Percentiles rank a stretch among this genome's conserved stretches.
These are phyloP conservation scores for Helogale parvula DNA, from an alignment of 2,113 vertebrate species.

Conservation along the genomic window DNA sequence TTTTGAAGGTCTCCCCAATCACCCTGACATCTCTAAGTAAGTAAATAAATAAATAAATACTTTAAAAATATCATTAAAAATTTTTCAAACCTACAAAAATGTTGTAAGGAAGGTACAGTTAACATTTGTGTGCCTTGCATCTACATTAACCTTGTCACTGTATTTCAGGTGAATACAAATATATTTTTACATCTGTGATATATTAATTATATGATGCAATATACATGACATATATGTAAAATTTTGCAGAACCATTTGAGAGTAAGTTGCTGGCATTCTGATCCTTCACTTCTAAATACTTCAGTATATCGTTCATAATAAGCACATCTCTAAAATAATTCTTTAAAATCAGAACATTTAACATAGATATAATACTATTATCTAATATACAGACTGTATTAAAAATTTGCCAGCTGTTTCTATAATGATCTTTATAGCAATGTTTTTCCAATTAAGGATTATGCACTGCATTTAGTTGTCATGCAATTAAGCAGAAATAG, in stretches of 20 bases:
- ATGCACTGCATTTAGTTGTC: not conserved
- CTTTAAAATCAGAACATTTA: constrained; percentile 1
- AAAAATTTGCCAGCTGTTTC: not conserved
- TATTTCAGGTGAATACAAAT: not conserved
- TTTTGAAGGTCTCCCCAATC: not conserved
- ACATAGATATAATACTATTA: not conserved
- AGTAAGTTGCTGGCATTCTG: not conserved
- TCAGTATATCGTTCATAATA: not conserved
- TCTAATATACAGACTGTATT: not conserved
- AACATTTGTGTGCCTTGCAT: not conserved
- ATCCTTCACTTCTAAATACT: not conserved
- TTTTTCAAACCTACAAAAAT: not conserved
- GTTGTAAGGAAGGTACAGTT: not conserved
- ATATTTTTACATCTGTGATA: not conserved
- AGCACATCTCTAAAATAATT: not conserved
- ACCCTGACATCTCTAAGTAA: not conserved
- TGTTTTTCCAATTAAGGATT: not conserved
- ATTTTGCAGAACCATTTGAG: not conserved
- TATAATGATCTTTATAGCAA: not conserved
- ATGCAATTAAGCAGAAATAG: not conserved
- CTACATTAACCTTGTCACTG: not conserved
- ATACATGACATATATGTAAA: not conserved
- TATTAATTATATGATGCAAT: not conserved
- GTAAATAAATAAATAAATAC: not conserved
- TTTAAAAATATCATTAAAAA: not conserved